Conservation (phyloP, 2,797 vertebrate species). For the Avahi laniger region DNA sequence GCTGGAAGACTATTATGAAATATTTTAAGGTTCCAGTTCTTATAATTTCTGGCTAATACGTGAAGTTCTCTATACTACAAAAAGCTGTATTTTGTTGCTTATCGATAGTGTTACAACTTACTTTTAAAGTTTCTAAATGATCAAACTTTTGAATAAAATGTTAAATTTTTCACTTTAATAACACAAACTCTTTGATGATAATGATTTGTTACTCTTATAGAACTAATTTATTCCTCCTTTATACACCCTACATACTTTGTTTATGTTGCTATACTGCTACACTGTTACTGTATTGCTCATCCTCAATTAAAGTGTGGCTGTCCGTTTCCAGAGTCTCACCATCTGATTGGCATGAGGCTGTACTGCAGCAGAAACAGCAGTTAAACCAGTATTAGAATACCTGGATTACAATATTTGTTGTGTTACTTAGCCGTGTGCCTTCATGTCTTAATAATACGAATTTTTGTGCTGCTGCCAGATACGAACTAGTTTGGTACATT, state of each 20-base stretch:
- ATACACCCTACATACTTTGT: constrained; percentile 15
- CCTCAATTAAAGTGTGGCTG: not conserved
- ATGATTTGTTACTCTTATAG: not conserved
- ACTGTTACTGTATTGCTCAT: not conserved
- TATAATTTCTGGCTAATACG: not conserved
- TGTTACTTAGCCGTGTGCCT: not conserved
- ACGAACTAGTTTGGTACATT: constrained; percentile 3
- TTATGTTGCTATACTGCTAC: not conserved
- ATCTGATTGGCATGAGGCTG: not conserved
- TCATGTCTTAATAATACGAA: constrained; percentile 16
- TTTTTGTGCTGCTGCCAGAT: constrained; percentile 30
- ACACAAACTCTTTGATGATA: not conserved
- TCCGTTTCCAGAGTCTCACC: not conserved
- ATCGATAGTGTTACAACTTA: constrained; percentile 25
- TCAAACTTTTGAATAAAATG: constrained; percentile 28
- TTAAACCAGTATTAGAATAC: not conserved
- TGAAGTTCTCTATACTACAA: not conserved
- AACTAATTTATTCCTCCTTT: not conserved
- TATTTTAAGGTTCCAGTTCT: constrained; percentile 36
- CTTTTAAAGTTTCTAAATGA: constrained; percentile 49
- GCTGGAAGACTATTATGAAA: constrained; percentile 12
- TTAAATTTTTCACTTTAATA: constrained; percentile 21
- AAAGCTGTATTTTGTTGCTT: constrained; percentile 47
- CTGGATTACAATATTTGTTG: constrained; percentile 28
- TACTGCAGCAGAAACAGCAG: not conserved